Evolutionary conservation across 2,888 invertebrate species (phyloP), one percentile per base, ranked within the genome.

Genomic region (Steinernema hermaphroditum): DNA sequence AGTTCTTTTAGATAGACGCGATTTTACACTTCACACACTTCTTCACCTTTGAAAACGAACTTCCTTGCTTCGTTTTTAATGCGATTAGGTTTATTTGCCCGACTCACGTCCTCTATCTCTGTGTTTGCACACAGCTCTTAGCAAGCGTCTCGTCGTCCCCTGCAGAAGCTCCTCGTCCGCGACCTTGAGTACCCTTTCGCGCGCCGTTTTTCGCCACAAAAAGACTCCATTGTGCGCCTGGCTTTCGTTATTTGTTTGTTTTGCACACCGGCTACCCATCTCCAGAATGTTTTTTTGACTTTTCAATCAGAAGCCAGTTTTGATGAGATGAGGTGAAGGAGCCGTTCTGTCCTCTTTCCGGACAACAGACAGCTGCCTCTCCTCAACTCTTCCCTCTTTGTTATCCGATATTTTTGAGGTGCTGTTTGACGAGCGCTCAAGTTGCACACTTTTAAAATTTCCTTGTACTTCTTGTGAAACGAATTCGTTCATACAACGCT

Each of bases 61-160:
- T 46, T 46, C 46, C 46, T 16, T 19, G 6, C n/a, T 6, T 19
- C 46, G 16, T 37, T 62, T 62, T 32, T 62, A n/a, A 32, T 32
- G 62, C 62, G 62, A 62, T 62, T 32, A 62, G 62, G 29, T 62
- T 14, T 62, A 62, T 32, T 62, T 62, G 34, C 62, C 16, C 62
- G 27, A 2, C 62, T 32, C 16, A 6, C 2, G 4, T 37, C 12
- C 37, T 12, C 37, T 37, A 37, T 32, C 62, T 1, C 32, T 62
- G 16, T 62, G 32, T 62, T 32, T 32, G 62, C 62, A 27, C 29
- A 27, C 54, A 22, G 32, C 62, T n/a, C 34, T 32, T 16, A 2
- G 2, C 16, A 14, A 46, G 19, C 46, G 46, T 46, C 62, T 32
- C 54, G 9, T 54, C 32, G 29, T 16, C 32, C 14, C 32, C 34